phyloP scores from a whole-genome alignment of 2,888 invertebrate species.

The Lasioglossum vierecki region DNA sequence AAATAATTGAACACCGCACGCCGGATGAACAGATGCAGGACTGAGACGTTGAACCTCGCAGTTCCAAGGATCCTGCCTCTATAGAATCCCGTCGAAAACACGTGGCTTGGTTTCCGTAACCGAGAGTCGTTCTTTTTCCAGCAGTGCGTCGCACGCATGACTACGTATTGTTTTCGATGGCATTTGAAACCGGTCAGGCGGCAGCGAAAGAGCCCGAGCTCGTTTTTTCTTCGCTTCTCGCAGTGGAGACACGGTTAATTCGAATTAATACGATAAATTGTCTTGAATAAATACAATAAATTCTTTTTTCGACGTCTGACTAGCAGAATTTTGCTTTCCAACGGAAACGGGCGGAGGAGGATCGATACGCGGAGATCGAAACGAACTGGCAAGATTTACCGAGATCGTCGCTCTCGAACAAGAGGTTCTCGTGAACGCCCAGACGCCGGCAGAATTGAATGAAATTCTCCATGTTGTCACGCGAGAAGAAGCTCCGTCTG shows the following conservation, averaged over 20 bases:
- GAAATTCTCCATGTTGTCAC: constrained; percentile 96
- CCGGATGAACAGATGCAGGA: neutral
- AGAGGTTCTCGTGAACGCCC: constrained; percentile 93
- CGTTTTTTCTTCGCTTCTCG: constrained; percentile 30
- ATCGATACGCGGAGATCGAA: constrained; percentile 20
- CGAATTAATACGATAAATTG: neutral
- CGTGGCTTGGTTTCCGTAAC: neutral
- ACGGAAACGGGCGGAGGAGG: neutral
- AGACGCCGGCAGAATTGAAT: constrained; percentile 93
- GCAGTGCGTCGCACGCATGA: constrained; percentile 25
- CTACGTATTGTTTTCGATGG: constrained; percentile 45
- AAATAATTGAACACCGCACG: neutral
- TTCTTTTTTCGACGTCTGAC: constrained; percentile 16
- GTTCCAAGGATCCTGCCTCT: neutral
- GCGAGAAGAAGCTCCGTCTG: constrained; percentile 93
- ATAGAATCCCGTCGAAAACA: neutral
- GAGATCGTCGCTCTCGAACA: constrained; percentile 95
- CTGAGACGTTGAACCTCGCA: neutral
- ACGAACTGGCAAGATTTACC: constrained; percentile 85
- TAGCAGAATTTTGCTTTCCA: constrained; percentile 45
- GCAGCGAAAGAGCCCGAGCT: constrained; percentile 23
- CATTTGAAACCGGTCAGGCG: constrained; percentile 41
- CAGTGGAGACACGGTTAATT: constrained; percentile 37
- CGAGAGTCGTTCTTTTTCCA: constrained; percentile 3
- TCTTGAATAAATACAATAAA: too few relatives aligned